Evolutionary conservation across 2,888 invertebrate genomes (phyloP).

Genomic region (Parapristionchus giblindavisi): DNA sequence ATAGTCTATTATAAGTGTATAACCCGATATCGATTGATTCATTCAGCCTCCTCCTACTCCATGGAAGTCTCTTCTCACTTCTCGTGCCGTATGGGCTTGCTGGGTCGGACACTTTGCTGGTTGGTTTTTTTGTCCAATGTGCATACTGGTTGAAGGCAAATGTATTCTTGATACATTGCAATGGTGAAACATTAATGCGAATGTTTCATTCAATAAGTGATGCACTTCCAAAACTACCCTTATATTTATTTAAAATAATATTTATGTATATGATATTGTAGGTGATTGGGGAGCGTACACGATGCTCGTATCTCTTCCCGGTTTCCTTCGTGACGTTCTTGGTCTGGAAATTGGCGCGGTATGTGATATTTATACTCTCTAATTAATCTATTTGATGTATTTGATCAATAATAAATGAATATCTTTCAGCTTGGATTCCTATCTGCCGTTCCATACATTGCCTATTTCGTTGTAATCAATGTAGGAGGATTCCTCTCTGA

Average conservation of each 20-base stretch:
- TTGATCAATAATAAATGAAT: no score
- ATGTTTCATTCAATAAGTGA: not conserved
- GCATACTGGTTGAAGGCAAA: no score
- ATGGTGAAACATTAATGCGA: not conserved
- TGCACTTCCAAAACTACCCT: not conserved
- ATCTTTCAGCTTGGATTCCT: slow-evolving; percentile 66
- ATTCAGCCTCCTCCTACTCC: slow-evolving; percentile 70
- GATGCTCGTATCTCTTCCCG: slow-evolving; percentile 72
- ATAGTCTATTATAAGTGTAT: not conserved
- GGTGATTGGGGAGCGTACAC: slow-evolving; percentile 74
- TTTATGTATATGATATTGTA: no score
- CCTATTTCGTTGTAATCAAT: slow-evolving; percentile 68
- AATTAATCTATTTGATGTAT: not conserved
- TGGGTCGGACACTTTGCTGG: slow-evolving; percentile 71
- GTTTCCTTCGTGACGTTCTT: slow-evolving; percentile 70
- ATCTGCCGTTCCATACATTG: slow-evolving; percentile 69
- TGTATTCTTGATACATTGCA: not conserved
- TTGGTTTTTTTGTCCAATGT: no score
- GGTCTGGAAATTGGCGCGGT: slow-evolving; percentile 66
- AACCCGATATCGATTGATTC: not conserved
- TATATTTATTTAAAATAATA: no score
- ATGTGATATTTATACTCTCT: slow-evolving; percentile 5
- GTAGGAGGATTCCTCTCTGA: slow-evolving; percentile 67
- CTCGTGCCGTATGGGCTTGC: slow-evolving; percentile 70
- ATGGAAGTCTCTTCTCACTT: slow-evolving; percentile 70